Percentiles rank a stretch among this genome's conserved stretches.
Evolutionary conservation across 2,888 invertebrate genomes (phyloP).

Genomic region (Patella pellucida): DNA sequence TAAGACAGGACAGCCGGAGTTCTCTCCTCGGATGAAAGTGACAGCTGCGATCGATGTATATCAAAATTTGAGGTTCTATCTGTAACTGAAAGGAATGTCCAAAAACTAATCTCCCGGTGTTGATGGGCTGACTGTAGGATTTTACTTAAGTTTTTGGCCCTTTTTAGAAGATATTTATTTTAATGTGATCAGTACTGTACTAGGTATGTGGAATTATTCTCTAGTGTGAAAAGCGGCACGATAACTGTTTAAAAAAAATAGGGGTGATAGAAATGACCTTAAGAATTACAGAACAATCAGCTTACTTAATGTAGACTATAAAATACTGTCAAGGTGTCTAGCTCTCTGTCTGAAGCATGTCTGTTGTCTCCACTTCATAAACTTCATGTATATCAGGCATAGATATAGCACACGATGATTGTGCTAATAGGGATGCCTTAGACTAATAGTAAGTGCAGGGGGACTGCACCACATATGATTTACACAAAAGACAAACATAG

Average conservation of each 20-base stretch:
- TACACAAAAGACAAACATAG: no score
- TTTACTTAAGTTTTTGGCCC: slow-evolving; percentile 13
- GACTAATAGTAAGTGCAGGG: no score
- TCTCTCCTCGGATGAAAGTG: slow-evolving; percentile 8
- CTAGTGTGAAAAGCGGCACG: background rate
- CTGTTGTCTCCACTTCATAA: no score
- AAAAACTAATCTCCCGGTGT: slow-evolving; percentile 2
- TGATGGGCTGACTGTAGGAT: slow-evolving; percentile 15
- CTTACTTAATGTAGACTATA: background rate
- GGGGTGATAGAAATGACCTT: background rate
- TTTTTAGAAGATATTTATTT: background rate
- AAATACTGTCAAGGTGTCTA: no score
- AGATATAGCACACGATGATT: no score
- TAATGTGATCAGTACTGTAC: background rate
- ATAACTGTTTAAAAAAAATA: background rate
- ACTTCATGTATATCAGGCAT: no score
- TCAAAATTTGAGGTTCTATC: background rate
- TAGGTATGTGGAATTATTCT: background rate
- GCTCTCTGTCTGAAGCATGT: no score
- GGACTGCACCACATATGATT: no score
- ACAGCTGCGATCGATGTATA: background rate
- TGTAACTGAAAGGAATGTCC: slow-evolving; percentile 4
- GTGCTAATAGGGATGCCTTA: no score
- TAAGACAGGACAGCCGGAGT: background rate
- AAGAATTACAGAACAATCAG: background rate